Conservation (phyloP, 2,888 invertebrate species). For the Incurvaria masculella region DNA sequence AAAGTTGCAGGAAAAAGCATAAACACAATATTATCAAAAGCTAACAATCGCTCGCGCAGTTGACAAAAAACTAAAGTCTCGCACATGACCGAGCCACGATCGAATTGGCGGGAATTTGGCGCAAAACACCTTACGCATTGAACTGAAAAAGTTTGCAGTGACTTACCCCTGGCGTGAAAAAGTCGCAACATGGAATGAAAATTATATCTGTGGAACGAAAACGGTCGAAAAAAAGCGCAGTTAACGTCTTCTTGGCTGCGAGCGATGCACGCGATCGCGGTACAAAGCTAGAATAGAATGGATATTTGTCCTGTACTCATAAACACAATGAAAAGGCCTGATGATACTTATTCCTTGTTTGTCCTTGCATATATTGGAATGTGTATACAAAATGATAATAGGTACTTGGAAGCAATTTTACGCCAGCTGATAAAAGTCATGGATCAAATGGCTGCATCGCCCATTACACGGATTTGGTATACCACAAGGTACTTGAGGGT, state of each 20-base stretch:
- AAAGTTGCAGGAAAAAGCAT: conserved; percentile 18
- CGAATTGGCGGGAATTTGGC: no score
- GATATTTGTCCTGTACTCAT: no score
- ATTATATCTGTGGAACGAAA: conserved; percentile 36
- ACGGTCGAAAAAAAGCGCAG: conserved; percentile 30
- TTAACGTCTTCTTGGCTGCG: conserved; percentile 3
- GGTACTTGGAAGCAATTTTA: no score
- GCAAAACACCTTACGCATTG: background rate
- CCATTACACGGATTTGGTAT: no score
- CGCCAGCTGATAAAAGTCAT: no score
- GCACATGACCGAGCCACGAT: no score
- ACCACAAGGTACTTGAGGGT: no score
- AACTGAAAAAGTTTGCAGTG: conserved; percentile 24
- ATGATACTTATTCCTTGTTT: no score
- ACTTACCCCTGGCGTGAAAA: conserved; percentile 39
- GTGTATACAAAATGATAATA: no score
- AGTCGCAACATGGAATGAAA: conserved; percentile 34
- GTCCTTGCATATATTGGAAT: no score
- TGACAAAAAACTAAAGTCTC: conserved; percentile 7
- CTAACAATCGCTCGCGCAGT: conserved; percentile 11
- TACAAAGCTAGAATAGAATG: background rate
- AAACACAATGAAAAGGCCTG: no score
- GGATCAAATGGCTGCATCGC: no score
- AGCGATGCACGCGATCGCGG: background rate
- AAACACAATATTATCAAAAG: conserved; percentile 19